Evolutionary conservation across 2,888 invertebrate species (phyloP).

Genomic region (Belgica antarctica): DNA sequence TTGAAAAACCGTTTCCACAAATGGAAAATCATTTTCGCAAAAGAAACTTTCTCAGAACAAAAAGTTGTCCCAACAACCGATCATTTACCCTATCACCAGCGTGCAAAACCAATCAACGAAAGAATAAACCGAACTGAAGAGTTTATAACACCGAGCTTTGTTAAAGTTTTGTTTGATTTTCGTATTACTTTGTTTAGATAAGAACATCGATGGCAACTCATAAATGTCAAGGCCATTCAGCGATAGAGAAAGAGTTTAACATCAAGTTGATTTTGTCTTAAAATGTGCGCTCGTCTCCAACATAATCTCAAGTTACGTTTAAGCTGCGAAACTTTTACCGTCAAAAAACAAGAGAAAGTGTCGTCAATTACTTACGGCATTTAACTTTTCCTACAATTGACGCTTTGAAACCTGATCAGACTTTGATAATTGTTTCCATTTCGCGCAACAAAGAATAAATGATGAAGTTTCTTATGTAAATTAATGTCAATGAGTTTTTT

Average conservation of each 20-base stretch:
- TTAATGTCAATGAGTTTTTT: too few relatives aligned
- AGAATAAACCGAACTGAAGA: too few relatives aligned
- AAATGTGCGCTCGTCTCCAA: neutral
- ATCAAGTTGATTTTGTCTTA: neutral
- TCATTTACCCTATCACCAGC: too few relatives aligned
- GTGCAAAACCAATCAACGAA: too few relatives aligned
- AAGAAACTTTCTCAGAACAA: too few relatives aligned
- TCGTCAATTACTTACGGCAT: conserved; percentile 4
- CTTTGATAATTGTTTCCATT: neutral
- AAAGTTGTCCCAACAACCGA: too few relatives aligned
- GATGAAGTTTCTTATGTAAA: too few relatives aligned
- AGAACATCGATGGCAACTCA: conserved; percentile 12
- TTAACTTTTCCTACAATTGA: neutral
- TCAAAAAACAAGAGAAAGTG: too few relatives aligned
- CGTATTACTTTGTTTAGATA: neutral
- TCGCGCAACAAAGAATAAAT: too few relatives aligned
- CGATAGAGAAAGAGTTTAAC: neutral
- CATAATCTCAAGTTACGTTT: neutral
- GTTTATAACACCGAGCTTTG: too few relatives aligned
- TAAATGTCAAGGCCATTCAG: conserved; percentile 22
- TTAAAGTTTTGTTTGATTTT: neutral
- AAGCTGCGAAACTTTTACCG: neutral
- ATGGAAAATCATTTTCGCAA: too few relatives aligned
- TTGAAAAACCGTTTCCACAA: too few relatives aligned
- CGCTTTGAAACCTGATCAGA: neutral